A percentile compares a stretch with the other conserved stretches of the same genome.
phyloP scores from a whole-genome alignment of 2,888 invertebrate genomes.

The Pherbina coryleti region DNA sequence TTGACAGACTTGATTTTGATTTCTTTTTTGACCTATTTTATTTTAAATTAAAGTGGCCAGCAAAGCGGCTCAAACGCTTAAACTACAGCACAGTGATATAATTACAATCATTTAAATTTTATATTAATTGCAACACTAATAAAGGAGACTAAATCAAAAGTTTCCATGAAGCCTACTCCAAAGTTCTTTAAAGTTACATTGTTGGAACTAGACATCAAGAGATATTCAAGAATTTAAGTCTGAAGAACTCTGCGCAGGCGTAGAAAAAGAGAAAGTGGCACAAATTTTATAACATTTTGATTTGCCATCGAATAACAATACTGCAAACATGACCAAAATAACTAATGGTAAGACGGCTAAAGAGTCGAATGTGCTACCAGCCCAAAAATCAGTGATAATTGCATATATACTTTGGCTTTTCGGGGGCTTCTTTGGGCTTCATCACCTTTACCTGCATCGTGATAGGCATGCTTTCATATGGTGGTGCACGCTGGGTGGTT shows the following conservation, averaged over 20 bases:
- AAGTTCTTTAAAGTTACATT: too few relatives aligned
- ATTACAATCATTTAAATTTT: background rate
- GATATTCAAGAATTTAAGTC: background rate
- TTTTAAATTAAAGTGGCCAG: constrained; percentile 23
- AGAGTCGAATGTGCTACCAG: constrained; percentile 51
- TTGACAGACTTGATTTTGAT: background rate
- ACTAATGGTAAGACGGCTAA: constrained; percentile 36
- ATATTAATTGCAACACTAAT: constrained; percentile 14
- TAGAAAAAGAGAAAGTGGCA: constrained; percentile 21
- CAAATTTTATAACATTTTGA: background rate
- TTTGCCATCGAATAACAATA: constrained; percentile 24
- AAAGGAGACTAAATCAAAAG: background rate
- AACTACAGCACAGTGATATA: constrained; percentile 12
- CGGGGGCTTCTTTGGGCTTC: constrained; percentile 89
- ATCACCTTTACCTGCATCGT: constrained; percentile 90
- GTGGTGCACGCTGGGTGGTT: constrained; percentile 88
- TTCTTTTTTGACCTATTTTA: constrained; percentile 40
- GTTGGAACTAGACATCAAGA: too few relatives aligned
- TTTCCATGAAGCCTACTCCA: background rate
- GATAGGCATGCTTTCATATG: constrained; percentile 92
- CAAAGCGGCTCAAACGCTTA: constrained; percentile 11
- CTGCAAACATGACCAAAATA: constrained; percentile 43
- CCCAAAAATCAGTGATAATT: constrained; percentile 74
- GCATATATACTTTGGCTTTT: constrained; percentile 90
- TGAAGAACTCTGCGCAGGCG: background rate